phyloP scores from a whole-genome alignment of 2,113 vertebrate genomes.

The Agelaius tricolor region DNA sequence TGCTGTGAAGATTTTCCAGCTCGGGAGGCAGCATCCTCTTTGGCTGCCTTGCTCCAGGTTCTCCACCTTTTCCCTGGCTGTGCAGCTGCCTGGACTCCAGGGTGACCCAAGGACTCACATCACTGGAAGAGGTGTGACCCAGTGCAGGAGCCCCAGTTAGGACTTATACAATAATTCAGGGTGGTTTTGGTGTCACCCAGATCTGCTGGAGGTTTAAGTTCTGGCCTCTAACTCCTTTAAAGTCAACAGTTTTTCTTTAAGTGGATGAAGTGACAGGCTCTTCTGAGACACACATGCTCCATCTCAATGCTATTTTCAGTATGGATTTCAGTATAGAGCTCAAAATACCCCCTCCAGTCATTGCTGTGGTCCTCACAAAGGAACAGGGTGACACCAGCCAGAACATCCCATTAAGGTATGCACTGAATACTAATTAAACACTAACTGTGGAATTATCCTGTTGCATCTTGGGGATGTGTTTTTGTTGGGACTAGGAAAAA shows the following conservation, averaged over 20 bases:
- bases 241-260: not conserved
- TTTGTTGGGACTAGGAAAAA: not conserved
- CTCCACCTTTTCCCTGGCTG: not conserved
- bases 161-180: not conserved
- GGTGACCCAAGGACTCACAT: not conserved
- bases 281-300: not conserved
- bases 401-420: not conserved
- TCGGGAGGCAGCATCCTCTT: not conserved
- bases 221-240: not conserved
- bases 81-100: not conserved
- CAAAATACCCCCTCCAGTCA: not conserved
- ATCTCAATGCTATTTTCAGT: constrained; percentile 20
- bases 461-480: not conserved
- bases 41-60: not conserved
- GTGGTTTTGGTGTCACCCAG: not conserved
- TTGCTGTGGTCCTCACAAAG: not conserved
- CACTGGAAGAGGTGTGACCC: not conserved
- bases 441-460: not conserved
- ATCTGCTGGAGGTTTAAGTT: not conserved
- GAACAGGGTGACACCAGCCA: not conserved
- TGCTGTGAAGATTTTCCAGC: not conserved
- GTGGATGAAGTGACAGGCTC: not conserved
- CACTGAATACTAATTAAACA: not conserved
- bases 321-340: not conserved
- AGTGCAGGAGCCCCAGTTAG: not conserved